phyloP scores from a whole-genome alignment of 2,113 vertebrate species.

The Proterorhinus semilunaris region DNA sequence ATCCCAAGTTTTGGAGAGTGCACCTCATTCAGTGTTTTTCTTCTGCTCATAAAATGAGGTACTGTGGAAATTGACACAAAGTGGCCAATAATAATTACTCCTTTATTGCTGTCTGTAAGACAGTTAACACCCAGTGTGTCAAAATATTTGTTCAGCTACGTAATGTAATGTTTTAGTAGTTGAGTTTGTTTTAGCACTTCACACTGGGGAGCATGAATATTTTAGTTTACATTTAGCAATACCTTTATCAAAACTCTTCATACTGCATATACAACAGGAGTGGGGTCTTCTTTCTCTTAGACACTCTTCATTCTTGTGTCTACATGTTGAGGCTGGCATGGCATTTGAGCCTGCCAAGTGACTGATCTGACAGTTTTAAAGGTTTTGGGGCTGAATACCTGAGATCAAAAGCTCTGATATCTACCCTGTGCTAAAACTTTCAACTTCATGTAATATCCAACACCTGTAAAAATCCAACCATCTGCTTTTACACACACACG shows the following conservation, averaged over 20 bases:
- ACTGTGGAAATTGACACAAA: constrained; percentile 59
- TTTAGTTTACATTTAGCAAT: neutral
- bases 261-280: neutral
- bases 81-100: constrained; percentile 36
- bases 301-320: constrained; percentile 24
- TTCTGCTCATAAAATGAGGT: constrained; percentile 60
- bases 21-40: constrained; percentile 57
- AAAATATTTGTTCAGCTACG: neutral
- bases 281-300: constrained; percentile 19
- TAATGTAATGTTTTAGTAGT: neutral
- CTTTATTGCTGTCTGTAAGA: constrained; percentile 25
- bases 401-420: constrained; percentile 37
- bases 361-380: constrained; percentile 40
- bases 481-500: too few species aligned
- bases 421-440: too few species aligned
- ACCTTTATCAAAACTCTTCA: neutral
- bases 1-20: constrained; percentile 51
- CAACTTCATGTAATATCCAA: too few species aligned
- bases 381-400: constrained; percentile 51
- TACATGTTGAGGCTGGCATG: constrained; percentile 60
- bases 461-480: too few species aligned
- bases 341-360: constrained; percentile 51
- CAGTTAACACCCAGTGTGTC: constrained; percentile 33
- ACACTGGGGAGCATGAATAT: too few species aligned
- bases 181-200: too few species aligned